phyloP scores from a whole-genome alignment of 2,113 vertebrate genomes.

The Gallinago undulata region DNA sequence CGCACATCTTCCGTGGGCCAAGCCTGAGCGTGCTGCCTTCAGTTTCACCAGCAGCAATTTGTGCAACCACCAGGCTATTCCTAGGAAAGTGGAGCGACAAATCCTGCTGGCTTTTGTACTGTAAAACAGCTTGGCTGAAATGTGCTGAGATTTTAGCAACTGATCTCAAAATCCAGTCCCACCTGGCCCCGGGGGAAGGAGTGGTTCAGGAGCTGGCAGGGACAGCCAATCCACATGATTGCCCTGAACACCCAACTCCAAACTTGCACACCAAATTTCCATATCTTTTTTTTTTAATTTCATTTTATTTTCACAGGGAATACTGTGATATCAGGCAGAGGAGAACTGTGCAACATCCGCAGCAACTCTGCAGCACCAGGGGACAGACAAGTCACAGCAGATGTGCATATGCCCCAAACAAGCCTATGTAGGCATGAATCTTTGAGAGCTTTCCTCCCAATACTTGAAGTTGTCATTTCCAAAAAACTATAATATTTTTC shows the following conservation, averaged over 20 bases:
- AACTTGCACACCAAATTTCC: not conserved
- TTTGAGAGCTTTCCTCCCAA: not conserved
- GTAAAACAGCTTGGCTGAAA: not conserved
- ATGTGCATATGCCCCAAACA: not conserved
- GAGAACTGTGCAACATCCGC: not conserved
- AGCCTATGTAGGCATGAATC: not conserved
- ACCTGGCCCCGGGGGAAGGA: not conserved
- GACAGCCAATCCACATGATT: not conserved
- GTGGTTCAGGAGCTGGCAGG: not conserved
- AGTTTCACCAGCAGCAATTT: not conserved
- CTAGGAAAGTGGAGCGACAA: not conserved
- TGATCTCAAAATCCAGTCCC: not conserved
- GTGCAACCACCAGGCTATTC: not conserved
- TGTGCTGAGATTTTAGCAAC: not conserved
- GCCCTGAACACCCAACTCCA: not conserved
- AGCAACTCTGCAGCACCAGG: not conserved
- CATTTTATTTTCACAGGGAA: not conserved
- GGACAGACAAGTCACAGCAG: not conserved
- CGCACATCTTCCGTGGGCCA: not conserved
- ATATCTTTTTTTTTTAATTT: not conserved
- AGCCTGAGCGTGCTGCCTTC: not conserved
- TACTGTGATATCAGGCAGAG: not conserved
- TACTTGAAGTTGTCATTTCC: not conserved
- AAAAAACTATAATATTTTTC: not conserved
- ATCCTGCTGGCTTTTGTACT: not conserved